These are phyloP conservation scores for Lasioglossum calceatum DNA, from an alignment of 2,888 invertebrate species.

Conservation along the genomic window DNA sequence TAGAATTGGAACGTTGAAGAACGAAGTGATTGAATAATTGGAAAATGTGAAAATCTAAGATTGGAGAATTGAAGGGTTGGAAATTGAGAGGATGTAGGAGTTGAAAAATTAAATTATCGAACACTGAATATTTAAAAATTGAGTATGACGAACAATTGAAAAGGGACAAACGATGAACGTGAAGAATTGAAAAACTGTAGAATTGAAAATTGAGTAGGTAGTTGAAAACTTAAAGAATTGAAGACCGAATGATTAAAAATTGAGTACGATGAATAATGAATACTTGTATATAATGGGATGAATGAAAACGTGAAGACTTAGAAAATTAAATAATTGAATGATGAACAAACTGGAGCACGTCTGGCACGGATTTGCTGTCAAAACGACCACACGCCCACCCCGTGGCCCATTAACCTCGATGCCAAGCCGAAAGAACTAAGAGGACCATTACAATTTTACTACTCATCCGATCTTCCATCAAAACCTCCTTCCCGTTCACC, in stretches of 20 bases:
- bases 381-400: not conserved
- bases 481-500: not conserved
- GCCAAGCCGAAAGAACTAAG: not conserved
- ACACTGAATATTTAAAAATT: too few relatives aligned
- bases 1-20: not conserved
- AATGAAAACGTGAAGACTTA: not conserved
- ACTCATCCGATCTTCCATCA: not conserved
- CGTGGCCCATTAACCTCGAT: not conserved
- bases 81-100: too few relatives aligned
- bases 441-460: not conserved
- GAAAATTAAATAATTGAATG: not conserved
- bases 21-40: not conserved
- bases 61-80: too few relatives aligned
- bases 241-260: not conserved
- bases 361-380: not conserved
- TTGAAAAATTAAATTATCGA: too few relatives aligned
- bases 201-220: too few relatives aligned
- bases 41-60: too few relatives aligned
- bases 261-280: not conserved
- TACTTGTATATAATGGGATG: not conserved
- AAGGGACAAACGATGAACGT: too few relatives aligned
- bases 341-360: not conserved
- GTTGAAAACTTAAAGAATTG: not conserved
- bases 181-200: too few relatives aligned
- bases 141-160: too few relatives aligned